Evolutionary conservation across 2,888 invertebrate genomes (phyloP), one percentile per base, ranked within the genome.

Genomic region (Microctonus hyperodae): DNA sequence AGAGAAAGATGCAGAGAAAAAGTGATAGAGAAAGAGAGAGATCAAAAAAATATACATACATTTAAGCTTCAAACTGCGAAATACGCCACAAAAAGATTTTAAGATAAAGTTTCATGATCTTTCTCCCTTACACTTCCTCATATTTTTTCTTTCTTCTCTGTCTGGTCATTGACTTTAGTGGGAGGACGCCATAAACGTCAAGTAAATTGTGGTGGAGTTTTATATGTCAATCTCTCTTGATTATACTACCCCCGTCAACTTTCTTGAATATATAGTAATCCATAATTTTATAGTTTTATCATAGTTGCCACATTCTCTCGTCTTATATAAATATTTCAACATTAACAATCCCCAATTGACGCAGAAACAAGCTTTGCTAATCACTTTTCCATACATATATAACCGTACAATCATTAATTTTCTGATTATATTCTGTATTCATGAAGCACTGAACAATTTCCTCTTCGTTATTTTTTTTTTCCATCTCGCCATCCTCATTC

Each of bases 51-150:
- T 33, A 31, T 5, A n/a, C n/a, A 3, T 5, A n/a, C 22, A 22
- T 53, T 35, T 16, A 56, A 44, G 56, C 31, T 56, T 63, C 25
- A 31, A 31, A 16, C 28, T 22, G 16, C 28, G n/a, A 25, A 51
- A 37, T 35, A 37, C 51, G 44, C 40, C 50, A 56, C 61, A 33
- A 53, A 65, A 62, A 67, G 67, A 67, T 67, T 67, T 67, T 67
- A 67, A 62, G 67, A 67, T 67, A 67, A 67, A 59, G 53, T 58
- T 67, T 67, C 63, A 63, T 67, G 33, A 40, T 23, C 37, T 63
- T 44, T 50, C 57, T 50, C 33, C n/a, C 16, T 44, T 44, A 16
- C 44, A 44, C 16, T 44, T 16, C 16, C 44, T 44, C 9, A 7
- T 16, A 16, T 6, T 1, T 44, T 5, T 44, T 31, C 51, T 50